Base-by-base conservation (phyloP, 2,113 vertebrate genomes). In the Malaclemys terrapin region DNA sequence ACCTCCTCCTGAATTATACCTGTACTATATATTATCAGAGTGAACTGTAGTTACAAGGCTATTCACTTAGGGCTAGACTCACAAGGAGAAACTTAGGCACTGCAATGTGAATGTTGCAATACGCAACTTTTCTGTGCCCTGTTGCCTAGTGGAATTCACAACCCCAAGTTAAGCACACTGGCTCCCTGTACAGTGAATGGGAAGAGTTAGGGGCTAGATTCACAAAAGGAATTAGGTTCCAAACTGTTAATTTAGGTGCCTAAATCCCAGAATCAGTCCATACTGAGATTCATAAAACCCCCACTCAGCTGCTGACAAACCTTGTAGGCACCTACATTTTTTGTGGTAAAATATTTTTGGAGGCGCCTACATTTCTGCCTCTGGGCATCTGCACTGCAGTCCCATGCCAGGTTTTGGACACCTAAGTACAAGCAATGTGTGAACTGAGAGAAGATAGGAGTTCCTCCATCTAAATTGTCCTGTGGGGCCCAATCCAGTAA, bases 1-100 rank as follows among this genome's bases (percentile, higher is more conserved):
- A 81, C 80, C n/a, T 93, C 75, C 79, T 96, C 84, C 31, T 91
- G 79, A 31, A 10, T 42, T 93, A 93, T 91, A 92, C 27, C 47
- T 85, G 12, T n/a, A 80, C 45, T 79, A 38, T 57, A 85, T 38
- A 52, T 85, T 88, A 69, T 85, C 50, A 83, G n/a, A 84, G 57
- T n/a, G 80, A 81, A 89, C 65, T 83, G 87, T 89, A 83, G 75
- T 57, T 20, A 65, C 53, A 87, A 35, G 91, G 13, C 72, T 75
- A 25, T 24, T 42, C 62, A 81, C 2, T 12, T 50, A 45, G 38
- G 42, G 75, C 57, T 7, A 62, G 89, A 93, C 59, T 27, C 2
- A 65, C 31, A 65, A 17, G 62, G 62, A 65, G 31, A 35, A 56
- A 65, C 31, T 35, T 17, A 65, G 62, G 7, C 31, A 35, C 16